Conservation (phyloP, 2,797 vertebrate species). For the Manis pentadactyla region DNA sequence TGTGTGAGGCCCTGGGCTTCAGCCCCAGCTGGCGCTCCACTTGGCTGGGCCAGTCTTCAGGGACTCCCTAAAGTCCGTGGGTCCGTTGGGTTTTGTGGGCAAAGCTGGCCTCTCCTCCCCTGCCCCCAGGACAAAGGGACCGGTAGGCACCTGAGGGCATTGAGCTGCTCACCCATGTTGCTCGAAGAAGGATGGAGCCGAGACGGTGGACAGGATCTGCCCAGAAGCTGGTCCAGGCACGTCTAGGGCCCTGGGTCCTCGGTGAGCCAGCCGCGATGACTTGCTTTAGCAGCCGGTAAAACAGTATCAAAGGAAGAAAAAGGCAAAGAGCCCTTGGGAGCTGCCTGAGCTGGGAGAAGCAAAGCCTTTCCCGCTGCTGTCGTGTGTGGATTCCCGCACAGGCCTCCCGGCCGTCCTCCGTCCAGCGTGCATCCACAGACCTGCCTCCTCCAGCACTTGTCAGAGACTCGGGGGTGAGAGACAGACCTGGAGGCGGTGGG, state of each 20-base stretch:
- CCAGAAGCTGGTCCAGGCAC: neutral
- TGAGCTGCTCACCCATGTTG: neutral
- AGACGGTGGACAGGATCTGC: neutral
- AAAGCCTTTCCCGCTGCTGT: neutral
- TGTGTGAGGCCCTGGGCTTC: neutral
- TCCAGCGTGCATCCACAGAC: neutral
- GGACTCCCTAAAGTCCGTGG: neutral
- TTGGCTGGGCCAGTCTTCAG: neutral
- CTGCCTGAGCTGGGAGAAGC: neutral
- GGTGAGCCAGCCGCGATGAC: neutral
- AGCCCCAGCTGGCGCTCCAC: neutral
- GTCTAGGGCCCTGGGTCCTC: neutral
- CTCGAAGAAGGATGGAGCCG: neutral
- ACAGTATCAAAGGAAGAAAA: neutral
- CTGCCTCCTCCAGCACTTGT: rapidly evolving
- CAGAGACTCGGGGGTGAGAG: neutral
- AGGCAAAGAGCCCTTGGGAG: neutral
- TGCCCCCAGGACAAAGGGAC: neutral
- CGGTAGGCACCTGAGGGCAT: neutral
- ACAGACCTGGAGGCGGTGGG: neutral
- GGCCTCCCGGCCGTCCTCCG: neutral
- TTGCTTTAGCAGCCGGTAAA: neutral
- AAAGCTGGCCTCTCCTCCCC: neutral
- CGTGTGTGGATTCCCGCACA: rapidly evolving
- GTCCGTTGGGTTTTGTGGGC: neutral